Base-by-base conservation (phyloP, 2,888 invertebrate genomes). In the Opisthograptis luteolata region DNA sequence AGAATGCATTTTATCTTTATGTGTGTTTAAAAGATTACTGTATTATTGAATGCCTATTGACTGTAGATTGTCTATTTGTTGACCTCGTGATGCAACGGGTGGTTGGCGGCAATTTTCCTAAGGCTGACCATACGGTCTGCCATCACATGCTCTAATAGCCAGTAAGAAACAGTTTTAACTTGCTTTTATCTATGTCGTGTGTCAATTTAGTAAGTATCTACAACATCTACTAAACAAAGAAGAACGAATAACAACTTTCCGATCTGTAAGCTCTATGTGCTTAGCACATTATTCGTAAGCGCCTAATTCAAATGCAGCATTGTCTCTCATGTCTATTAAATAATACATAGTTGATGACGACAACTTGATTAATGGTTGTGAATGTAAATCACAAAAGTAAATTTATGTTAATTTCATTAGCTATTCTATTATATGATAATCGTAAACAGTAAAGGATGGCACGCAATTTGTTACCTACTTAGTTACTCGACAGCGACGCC, bases 351-450 rank as follows among this genome's bases (percentile, higher is more conserved):
- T 44, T 34, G 67, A 70, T 68, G 59, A 62, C 59, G 61, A 64
- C 64, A 63, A 63, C 71, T 68, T 76, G 69, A 76, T 73, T 67
- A 72, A 64, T 64, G 70, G 72, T 68, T 64, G 67, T 70, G 73
- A 73, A 76, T 70, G 67, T 69, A 68, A 73, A 74, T 72, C 55
- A 64, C 68, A 71, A 73, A 79, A 79, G 71, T 70, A 76, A 73
- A 73, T 78, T 65, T 74, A 79, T 80, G 71, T 70, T 76, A 73
- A 73, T 78, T 65, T 74, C 66, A 76, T 75, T 73, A 68, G 68
- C 71, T 70, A 80, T 80, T 83, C 81, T 75, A 81, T 80, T 77
- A 71, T 79, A 83, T 79, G 71, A 72, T 66, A 71, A 74, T 63
- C 47, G 47, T 48, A 24, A 49, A 72, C 70, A 72, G 70, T 74